Percentiles rank a stretch among this genome's conserved stretches.
Conservation (phyloP, 2,797 vertebrate genomes). For the Peromyscus attwateri region DNA sequence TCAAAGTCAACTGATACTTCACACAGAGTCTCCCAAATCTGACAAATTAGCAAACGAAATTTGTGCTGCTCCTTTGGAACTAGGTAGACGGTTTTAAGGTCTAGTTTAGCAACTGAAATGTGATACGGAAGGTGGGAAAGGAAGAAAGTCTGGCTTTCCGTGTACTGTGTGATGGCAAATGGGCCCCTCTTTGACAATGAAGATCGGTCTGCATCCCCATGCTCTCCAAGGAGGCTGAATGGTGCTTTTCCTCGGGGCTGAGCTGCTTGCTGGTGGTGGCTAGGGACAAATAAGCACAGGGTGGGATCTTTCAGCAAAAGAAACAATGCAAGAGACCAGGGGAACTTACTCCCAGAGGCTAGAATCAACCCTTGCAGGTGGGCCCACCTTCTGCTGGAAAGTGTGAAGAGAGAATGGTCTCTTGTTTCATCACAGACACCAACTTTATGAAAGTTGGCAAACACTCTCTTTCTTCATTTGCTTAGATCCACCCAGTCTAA, state of each 20-base stretch:
- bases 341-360: neutral
- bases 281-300: neutral
- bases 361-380: neutral
- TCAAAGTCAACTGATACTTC: neutral
- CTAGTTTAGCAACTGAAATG: neutral
- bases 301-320: neutral
- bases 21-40: neutral
- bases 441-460: neutral
- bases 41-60: neutral
- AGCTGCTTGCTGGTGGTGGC: neutral
- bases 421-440: neutral
- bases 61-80: neutral
- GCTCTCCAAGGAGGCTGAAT: too few species aligned
- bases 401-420: neutral
- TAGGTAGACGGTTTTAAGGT: neutral
- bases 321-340: neutral
- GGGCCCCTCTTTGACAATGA: neutral
- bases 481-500: neutral
- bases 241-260: rapidly evolving
- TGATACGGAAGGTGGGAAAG: neutral
- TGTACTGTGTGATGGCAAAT: neutral
- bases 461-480: neutral
- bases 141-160: neutral
- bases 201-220: neutral
- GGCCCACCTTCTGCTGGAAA: neutral